Evolutionary conservation across 2,888 invertebrate species (phyloP), one percentile per base, ranked within the genome.

Genomic region (Lycia hirtaria): DNA sequence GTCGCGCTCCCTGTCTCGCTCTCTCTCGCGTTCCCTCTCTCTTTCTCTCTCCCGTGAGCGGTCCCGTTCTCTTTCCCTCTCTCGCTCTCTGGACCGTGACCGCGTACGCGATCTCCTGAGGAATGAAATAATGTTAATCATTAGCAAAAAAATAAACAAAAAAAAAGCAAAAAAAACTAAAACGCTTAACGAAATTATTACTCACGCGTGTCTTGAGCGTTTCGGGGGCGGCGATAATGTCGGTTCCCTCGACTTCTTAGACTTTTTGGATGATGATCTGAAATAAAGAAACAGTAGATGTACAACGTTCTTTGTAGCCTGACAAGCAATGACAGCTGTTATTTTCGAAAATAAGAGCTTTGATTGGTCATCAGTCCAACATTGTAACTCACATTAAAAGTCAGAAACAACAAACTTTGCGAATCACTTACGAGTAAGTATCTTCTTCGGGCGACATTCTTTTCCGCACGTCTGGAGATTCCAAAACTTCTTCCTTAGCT

Each of bases 181-280:
- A n/a, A n/a, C n/a, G n/a, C n/a, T n/a, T 0, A 40, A n/a, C n/a
- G 4, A 15, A 5, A 9, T 2, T 2, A 24, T 24, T 28, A 22
- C 69, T 68, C 63, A 88, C 87, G 74, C 74, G 56, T 88, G 78
- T 19, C 92, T 76, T 1, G 85, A 81, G 44, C 87, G 76, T 63
- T 91, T 91, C 20, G 82, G 82, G 1, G 92, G 91, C 24, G 92
- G 92, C 1, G 92, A 92, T 32, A 87, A 57, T 1, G 92, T 87
- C 0, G 83, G 77, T 45, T 92, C 92, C 22, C 89, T 81, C 0
- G 92, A 92, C 67, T 90, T 91, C 72, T 92, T 92, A 0, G 92
- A 90, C 61, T 92, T 92, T 64, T 85, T 91, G 1, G 90, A 89
- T 5, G 88, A 75, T n/a, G 71, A 71, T 43, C 84, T 87, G 71